A percentile compares a stretch with the other conserved stretches of the same genome.
These are phyloP conservation scores for Synergus itoensis DNA, from an alignment of 2,888 invertebrate species.

Conservation along the genomic window DNA sequence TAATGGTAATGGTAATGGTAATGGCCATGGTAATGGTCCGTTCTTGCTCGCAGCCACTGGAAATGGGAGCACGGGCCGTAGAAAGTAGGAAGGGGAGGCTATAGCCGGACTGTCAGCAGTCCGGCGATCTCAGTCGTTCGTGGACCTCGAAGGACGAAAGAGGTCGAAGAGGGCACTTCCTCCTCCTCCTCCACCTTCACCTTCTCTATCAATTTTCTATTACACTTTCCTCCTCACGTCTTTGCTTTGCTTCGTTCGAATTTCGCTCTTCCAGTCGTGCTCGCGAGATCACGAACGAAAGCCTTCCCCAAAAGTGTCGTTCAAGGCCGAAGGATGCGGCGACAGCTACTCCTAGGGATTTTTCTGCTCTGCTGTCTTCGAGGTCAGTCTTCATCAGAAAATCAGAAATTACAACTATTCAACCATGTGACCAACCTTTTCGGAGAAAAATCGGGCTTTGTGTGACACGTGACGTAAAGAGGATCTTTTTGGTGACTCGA, in stretches of 20 bases:
- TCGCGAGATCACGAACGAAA: conserved; percentile 49
- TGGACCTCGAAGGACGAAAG: conserved; percentile 77
- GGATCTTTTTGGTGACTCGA: not conserved
- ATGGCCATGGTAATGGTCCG: conserved; percentile 59
- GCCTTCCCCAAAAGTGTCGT: conserved; percentile 44
- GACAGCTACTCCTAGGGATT: conserved; percentile 68
- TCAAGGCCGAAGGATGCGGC: conserved; percentile 68
- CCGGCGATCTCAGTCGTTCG: conserved; percentile 76
- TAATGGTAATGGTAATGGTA: conserved; percentile 69
- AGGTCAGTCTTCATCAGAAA: conserved; percentile 65
- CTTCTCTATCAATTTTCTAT: conserved; percentile 50
- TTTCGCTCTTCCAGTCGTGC: conserved; percentile 47
- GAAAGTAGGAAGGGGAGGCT: conserved; percentile 63
- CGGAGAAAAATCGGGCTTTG: conserved; percentile 41
- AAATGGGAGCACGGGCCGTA: conserved; percentile 73
- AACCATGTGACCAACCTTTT: conserved; percentile 48
- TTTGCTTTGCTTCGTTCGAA: conserved; percentile 47
- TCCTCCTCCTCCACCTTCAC: conserved; percentile 58
- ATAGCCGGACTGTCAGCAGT: conserved; percentile 73
- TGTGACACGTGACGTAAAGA: conserved; percentile 40
- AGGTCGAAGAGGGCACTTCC: conserved; percentile 75
- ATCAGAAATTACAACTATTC: conserved; percentile 3
- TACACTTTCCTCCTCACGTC: conserved; percentile 59
- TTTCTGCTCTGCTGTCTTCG: conserved; percentile 72
- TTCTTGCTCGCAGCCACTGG: conserved; percentile 66